Evolutionary conservation across 1,140 invertebrate species (phyloP), one percentile per base, ranked within the genome.

Genomic region (Dreissena rostriformis): DNA sequence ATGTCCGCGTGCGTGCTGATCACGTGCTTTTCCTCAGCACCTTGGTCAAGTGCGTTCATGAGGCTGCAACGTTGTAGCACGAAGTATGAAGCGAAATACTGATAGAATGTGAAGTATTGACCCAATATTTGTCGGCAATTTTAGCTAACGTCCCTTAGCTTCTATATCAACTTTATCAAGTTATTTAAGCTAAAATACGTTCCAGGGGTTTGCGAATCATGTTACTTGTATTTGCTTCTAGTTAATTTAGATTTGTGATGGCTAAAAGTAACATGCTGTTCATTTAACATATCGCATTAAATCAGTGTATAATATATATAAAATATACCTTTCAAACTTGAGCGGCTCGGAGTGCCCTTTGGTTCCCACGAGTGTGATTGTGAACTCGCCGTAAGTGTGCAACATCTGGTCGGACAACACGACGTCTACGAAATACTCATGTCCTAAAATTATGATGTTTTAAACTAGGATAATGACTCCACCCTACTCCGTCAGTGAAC

Each of bases 341-440:
- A 87, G 61, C 67, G 85, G 84, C 26, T 82, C 70, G 15, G 79
- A 86, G 22, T 68, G 53, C 15, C 85, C 83, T 10, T 80, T 80
- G 19, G 72, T 73, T 10, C 88, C 88, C 8, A 84, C 61, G 8
- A 89, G 57, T 0, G 84, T 87, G 0, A 89, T 80, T 19, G 68
- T 86, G 26, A 89, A 66, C 24, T 87, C 81, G 6, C 88, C 88
- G 39, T 79, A 85, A 2, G 82, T 71, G 26, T 78, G 10, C 12
- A 73, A 28, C n/a, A 74, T 39, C 4, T 55, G 49, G 65, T 74
- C 66, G 19, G 86, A 76, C 22, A 88, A 49, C 26, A 79, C 68
- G 15, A 89, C 76, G 55, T 88, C 87, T 10, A 89, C 83, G 55
- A 71, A 88, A 80, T 86, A 89, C 51, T 89, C 88, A 49, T 85